phyloP scores from a whole-genome alignment of 2,797 vertebrate genomes.

The Malurus leucopterus region DNA sequence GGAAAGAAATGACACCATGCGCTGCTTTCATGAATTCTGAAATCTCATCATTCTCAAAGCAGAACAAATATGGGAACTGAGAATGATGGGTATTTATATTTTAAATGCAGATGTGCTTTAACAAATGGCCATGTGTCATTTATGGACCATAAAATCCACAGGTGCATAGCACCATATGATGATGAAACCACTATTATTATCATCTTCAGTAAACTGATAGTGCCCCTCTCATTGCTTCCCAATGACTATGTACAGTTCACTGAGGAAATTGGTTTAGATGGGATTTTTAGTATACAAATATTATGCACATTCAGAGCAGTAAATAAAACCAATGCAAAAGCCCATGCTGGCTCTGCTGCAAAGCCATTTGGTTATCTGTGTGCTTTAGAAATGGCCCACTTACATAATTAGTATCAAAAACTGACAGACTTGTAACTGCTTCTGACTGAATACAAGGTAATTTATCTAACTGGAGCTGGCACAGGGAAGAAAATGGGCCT shows the following conservation, averaged over 20 bases:
- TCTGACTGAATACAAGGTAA: slow-evolving; percentile 19
- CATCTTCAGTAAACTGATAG: neutral
- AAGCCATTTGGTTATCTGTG: neutral
- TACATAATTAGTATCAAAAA: slow-evolving; percentile 41
- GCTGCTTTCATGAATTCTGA: slow-evolving; percentile 12
- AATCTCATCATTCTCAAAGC: neutral
- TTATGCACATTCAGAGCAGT: neutral
- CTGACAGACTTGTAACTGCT: slow-evolving; percentile 37
- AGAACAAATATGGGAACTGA: neutral
- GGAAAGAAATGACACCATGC: slow-evolving; percentile 18
- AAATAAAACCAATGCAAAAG: neutral
- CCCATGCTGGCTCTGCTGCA: neutral
- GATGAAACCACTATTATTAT: neutral
- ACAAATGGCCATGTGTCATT: neutral
- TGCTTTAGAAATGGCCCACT: neutral
- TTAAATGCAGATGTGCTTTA: slow-evolving; percentile 34
- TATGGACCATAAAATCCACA: slow-evolving; percentile 35
- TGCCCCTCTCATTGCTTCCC: neutral
- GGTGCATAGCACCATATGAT: neutral
- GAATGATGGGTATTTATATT: neutral
- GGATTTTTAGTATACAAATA: neutral
- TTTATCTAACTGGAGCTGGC: slow-evolving; percentile 50
- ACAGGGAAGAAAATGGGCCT: slow-evolving; percentile 25
- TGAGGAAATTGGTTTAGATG: slow-evolving; percentile 2
- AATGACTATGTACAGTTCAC: neutral